Percentiles rank a stretch among this genome's conserved stretches.
These are phyloP conservation scores for Propithecus coquereli DNA, from an alignment of 2,113 vertebrate species.

Conservation along the genomic window DNA sequence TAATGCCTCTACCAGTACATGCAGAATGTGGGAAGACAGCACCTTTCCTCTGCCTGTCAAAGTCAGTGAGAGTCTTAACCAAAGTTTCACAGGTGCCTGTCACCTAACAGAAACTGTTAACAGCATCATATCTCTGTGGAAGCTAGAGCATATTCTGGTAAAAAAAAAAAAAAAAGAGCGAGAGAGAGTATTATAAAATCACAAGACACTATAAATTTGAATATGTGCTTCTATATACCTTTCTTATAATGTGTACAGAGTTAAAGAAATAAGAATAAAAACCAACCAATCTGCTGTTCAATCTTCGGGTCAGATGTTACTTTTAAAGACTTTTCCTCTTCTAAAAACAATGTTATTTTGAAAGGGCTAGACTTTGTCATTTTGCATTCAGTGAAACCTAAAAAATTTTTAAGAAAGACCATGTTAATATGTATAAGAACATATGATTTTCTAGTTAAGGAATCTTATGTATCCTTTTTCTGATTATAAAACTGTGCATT, in stretches of 20 bases:
- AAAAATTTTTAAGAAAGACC: slow-evolving; percentile 25
- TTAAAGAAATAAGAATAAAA: slow-evolving; percentile 44
- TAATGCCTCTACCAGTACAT: too few species aligned
- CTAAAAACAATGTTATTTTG: slow-evolving; percentile 72
- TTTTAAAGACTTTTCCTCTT: slow-evolving; percentile 76
- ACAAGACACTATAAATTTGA: not conserved
- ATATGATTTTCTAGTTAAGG: not conserved
- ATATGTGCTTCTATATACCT: not conserved
- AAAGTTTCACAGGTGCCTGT: not conserved
- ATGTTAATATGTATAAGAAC: slow-evolving; percentile 1
- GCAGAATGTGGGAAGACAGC: not conserved
- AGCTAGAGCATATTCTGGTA: not conserved
- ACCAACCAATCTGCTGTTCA: slow-evolving; percentile 77
- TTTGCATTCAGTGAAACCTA: slow-evolving; percentile 73
- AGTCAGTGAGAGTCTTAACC: not conserved
- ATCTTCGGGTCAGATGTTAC: slow-evolving; percentile 31
- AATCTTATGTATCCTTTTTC: not conserved
- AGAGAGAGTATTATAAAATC: not conserved
- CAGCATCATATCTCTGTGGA: not conserved
- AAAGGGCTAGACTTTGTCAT: slow-evolving; percentile 75
- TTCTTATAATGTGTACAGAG: not conserved
- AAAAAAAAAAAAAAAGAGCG: not conserved
- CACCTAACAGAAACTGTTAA: not conserved
- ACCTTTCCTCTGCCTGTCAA: not conserved
- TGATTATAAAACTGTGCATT: not conserved